Percentiles rank a stretch among this genome's conserved stretches.
Conservation (phyloP, 2,113 vertebrate genomes). For the Stegastes partitus region DNA sequence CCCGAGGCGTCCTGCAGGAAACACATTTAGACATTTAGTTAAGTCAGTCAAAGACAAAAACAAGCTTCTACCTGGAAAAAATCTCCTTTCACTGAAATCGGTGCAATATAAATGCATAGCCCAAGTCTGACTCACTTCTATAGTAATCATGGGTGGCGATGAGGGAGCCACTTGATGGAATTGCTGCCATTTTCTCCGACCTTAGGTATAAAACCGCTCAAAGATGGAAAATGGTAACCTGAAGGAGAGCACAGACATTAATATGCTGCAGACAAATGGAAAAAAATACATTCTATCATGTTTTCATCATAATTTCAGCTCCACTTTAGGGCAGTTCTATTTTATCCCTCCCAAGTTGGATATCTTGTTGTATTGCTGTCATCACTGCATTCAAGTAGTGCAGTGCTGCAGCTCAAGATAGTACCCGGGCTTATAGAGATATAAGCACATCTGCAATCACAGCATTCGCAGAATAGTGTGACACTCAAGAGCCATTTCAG, state of each 20-base stretch:
- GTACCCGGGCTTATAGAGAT: too few species aligned
- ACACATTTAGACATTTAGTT: neutral
- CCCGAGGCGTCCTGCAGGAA: slow-evolving; percentile 90
- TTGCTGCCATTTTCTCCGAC: slow-evolving; percentile 90
- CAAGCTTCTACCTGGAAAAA: too few species aligned
- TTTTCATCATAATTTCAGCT: neutral
- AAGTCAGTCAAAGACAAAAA: too few species aligned
- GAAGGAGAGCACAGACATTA: neutral
- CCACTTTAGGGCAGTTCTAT: neutral
- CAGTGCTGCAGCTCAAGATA: neutral
- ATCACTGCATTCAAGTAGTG: too few species aligned
- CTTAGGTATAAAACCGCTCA: slow-evolving; percentile 63
- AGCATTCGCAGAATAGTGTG: neutral
- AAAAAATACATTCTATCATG: neutral
- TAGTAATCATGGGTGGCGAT: slow-evolving; percentile 95
- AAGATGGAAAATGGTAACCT: slow-evolving; percentile 69
- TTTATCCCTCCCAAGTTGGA: neutral
- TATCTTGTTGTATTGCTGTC: too few species aligned
- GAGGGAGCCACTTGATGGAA: slow-evolving; percentile 95
- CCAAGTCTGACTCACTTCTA: slow-evolving; percentile 86
- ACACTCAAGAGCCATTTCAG: neutral
- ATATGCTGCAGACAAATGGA: neutral
- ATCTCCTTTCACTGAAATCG: neutral
- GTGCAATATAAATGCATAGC: neutral
- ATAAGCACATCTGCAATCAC: neutral